Base-by-base conservation (phyloP, 2,888 invertebrate genomes). In the Boloria euphrosyne region DNA sequence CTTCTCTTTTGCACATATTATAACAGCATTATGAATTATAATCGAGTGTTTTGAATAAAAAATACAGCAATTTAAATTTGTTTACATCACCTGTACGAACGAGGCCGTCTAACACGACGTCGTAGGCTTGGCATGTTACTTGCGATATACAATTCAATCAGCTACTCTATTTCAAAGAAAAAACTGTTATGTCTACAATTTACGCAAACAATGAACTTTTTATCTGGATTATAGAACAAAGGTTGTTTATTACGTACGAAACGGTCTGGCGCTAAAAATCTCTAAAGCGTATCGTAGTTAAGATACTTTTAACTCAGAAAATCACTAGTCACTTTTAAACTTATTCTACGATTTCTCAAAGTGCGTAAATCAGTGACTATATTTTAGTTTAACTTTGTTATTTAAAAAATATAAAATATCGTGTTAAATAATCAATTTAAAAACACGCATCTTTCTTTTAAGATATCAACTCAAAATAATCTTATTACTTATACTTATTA, bases 121-220 rank as follows among this genome's bases (percentile, higher is more conserved):
- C 47, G 49, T 38, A 49, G 49, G 59, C 59, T 46, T 57, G 49
- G 59, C 49, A 31, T 38, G 31, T 47, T 17, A n/a, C 49, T 47
- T 16, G 4, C 31, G 47, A 17, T 31, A 59, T 18, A 63, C 38
- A 63, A 16, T 49, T 55, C 50, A 57, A 58, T 63, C 50, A 57
- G 44, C 53, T 49, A 18, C 47, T 57, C 58, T 44, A 27, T 58
- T 58, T 52, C 17, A 57, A 65, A 65, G 46, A 46, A 3, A 14
- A 55, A 64, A 31, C 46, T 58, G 64, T 65, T 65, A 51, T 64
- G 64, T 65, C 64, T 65, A 65, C 55, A n/a, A 44, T 51, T 65
- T 65, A 52, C 10, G 58, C 31, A 22, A 59, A 59, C 54, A 67
- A 55, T 27, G 57, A 17, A 46, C 57, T 52, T 65, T 64, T 67